Percentiles rank a stretch among this genome's conserved stretches.
Evolutionary conservation across 2,888 invertebrate genomes (phyloP).

Genomic region (Frankliniella intonsa): DNA sequence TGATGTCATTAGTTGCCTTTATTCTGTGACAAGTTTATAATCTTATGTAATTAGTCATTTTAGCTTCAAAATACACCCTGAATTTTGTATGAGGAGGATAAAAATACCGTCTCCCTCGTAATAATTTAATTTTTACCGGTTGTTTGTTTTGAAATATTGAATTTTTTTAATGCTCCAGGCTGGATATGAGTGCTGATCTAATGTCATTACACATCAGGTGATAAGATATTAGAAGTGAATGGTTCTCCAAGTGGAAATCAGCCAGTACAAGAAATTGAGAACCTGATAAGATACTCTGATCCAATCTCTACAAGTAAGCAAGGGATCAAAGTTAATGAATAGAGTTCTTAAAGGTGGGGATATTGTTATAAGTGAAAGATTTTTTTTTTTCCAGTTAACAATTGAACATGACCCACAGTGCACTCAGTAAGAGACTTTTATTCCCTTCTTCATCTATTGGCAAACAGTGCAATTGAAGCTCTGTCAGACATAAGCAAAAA

Average conservation of each 20-base stretch:
- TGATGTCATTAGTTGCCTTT: neutral
- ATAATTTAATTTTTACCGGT: neutral
- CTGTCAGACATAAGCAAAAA: neutral
- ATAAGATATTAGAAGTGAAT: constrained; percentile 87
- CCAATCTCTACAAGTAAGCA: constrained; percentile 66
- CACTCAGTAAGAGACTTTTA: constrained; percentile 51
- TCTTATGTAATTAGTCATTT: too few species aligned
- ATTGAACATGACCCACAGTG: constrained; percentile 85
- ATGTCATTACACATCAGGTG: constrained; percentile 87
- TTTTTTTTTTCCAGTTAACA: constrained; percentile 43
- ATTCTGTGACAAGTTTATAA: neutral
- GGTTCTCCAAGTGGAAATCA: constrained; percentile 80
- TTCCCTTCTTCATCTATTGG: neutral
- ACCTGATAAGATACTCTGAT: constrained; percentile 65
- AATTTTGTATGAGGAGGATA: neutral
- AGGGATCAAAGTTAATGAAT: neutral
- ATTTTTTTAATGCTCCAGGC: constrained; percentile 50
- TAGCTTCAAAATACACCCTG: neutral
- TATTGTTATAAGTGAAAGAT: constrained; percentile 31
- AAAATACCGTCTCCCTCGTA: too few species aligned
- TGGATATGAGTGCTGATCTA: constrained; percentile 74
- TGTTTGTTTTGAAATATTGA: constrained; percentile 30
- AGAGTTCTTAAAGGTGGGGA: neutral
- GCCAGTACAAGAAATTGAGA: constrained; percentile 72
- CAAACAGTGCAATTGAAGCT: neutral